phyloP scores from a whole-genome alignment of 2,797 vertebrate genomes.

The Cossypha niveicapilla region DNA sequence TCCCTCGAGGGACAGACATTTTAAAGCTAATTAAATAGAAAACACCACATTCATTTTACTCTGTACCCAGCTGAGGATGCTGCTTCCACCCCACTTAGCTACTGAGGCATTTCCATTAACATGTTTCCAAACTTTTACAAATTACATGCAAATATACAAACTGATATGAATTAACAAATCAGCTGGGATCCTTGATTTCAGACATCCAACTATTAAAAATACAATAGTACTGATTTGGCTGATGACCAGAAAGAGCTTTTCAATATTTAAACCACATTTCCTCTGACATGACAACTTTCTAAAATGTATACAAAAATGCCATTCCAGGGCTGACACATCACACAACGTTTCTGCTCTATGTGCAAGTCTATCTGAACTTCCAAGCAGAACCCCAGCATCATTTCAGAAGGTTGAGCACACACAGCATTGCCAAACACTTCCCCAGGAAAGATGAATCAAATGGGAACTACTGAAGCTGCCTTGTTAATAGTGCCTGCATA shows the following conservation, averaged over 20 bases:
- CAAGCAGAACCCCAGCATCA: background rate
- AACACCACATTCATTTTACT: background rate
- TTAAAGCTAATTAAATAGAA: conserved; percentile 1
- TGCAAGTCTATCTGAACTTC: background rate
- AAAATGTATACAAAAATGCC: background rate
- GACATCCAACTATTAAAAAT: background rate
- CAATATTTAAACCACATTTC: background rate
- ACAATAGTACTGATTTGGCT: background rate
- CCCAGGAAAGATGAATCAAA: background rate
- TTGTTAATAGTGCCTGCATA: background rate
- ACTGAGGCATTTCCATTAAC: background rate
- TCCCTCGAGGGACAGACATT: background rate
- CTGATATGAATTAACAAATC: background rate
- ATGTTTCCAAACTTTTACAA: background rate
- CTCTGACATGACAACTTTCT: background rate
- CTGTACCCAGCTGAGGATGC: background rate
- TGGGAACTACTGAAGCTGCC: background rate
- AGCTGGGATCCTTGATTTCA: background rate
- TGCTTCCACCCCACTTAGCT: background rate
- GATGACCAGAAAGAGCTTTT: background rate
- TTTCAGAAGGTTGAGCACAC: background rate
- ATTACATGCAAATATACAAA: background rate
- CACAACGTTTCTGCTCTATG: background rate
- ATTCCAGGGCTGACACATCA: background rate
- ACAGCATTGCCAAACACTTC: background rate